phyloP scores from a whole-genome alignment of 2,797 vertebrate species.

The Sebastes vulpes region DNA sequence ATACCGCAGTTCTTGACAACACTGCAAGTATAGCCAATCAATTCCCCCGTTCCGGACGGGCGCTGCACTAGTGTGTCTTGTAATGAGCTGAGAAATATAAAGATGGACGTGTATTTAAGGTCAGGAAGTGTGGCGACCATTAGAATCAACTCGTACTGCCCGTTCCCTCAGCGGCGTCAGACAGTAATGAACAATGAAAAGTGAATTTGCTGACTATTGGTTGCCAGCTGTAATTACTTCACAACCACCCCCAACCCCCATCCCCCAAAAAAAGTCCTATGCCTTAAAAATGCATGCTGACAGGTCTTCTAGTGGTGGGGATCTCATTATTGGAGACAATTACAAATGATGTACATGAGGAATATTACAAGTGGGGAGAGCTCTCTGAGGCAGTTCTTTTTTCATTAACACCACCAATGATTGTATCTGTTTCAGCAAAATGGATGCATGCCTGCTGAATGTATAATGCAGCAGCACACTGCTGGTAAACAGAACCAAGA shows the following conservation, averaged over 20 bases:
- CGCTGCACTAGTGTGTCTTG: not conserved
- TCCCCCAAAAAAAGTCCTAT: slow-evolving; percentile 27
- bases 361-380: slow-evolving; percentile 77
- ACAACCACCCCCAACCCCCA: slow-evolving; percentile 10
- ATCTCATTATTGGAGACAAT: slow-evolving; percentile 84
- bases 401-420: slow-evolving; percentile 79
- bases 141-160: slow-evolving; percentile 26
- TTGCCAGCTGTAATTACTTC: slow-evolving; percentile 71
- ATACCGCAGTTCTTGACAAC: too few relatives aligned
- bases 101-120: not conserved
- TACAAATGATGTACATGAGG: slow-evolving; percentile 81
- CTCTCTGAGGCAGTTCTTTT: slow-evolving; percentile 75
- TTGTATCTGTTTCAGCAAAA: slow-evolving; percentile 82
- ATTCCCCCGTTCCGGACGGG: too few relatives aligned
- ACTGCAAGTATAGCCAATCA: too few relatives aligned
- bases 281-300: slow-evolving; percentile 65
- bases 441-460: slow-evolving; percentile 74
- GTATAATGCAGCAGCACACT: slow-evolving; percentile 63
- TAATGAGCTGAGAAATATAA: slow-evolving; percentile 23
- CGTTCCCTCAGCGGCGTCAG: slow-evolving; percentile 31
- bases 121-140: slow-evolving; percentile 28
- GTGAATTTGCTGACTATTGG: slow-evolving; percentile 70
- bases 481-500: slow-evolving; percentile 72
- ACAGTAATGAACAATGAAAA: slow-evolving; percentile 76
- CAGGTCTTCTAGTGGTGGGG: slow-evolving; percentile 60